Evolutionary conservation across 2,888 invertebrate species (phyloP).

Genomic region (Tenthredo mesomela): DNA sequence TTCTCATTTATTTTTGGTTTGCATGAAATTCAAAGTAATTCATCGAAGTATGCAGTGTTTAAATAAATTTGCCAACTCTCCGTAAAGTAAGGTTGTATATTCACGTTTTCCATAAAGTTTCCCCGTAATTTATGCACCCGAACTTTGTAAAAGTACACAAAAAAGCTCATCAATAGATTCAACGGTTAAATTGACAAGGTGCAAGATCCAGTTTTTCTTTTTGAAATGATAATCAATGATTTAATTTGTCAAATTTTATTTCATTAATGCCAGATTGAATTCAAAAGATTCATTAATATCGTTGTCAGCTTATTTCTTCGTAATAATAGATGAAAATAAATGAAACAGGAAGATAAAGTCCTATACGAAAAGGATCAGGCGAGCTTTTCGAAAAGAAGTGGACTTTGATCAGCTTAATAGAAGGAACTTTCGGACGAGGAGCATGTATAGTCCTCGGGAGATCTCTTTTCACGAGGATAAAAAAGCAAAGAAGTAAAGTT

Average conservation of each 20-base stretch:
- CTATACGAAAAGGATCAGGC: background rate
- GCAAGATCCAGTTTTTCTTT: background rate
- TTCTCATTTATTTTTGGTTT: background rate
- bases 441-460: conserved; percentile 9
- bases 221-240: background rate
- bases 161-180: conserved; percentile 21
- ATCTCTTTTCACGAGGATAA: background rate
- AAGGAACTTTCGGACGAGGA: background rate
- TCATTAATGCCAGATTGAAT: background rate
- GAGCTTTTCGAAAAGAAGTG: background rate
- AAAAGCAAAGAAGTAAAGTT: conserved; percentile 8
- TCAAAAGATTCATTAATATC: background rate
- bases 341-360: conserved; percentile 10
- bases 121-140: conserved; percentile 11
- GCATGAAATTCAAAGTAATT: background rate
- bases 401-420: conserved; percentile 41
- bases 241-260: background rate
- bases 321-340: background rate
- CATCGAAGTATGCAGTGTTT: background rate
- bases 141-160: conserved; percentile 20
- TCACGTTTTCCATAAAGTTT: background rate
- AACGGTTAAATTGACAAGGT: conserved; percentile 5
- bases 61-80: conserved; percentile 8
- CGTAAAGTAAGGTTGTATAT: background rate
- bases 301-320: background rate